Conservation (phyloP, 2,113 vertebrate species). For the Pogonocichla stellata region DNA sequence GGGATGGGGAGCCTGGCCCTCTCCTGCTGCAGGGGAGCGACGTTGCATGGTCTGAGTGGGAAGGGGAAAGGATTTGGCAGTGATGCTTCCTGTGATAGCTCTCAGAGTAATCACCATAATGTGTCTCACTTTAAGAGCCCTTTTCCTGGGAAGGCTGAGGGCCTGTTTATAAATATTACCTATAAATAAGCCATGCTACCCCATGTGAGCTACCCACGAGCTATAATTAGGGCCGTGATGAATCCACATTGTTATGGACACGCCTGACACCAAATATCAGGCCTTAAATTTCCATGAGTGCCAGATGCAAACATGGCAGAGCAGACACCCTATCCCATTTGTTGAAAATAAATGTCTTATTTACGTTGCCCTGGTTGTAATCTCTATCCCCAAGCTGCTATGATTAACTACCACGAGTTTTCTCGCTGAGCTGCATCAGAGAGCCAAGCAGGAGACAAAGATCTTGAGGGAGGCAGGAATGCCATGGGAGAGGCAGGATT, state of each 20-base stretch:
- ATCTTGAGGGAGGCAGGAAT: background rate
- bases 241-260: conserved; percentile 2
- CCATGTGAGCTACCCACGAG: background rate
- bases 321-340: conserved; percentile 20
- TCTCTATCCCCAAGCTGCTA: conserved; percentile 8
- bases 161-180: conserved; percentile 48
- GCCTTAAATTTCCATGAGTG: conserved; percentile 20
- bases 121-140: background rate
- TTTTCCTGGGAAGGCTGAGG: background rate
- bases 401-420: conserved; percentile 34
- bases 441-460: conserved; percentile 43
- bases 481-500: conserved; percentile 6
- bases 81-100: background rate
- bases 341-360: conserved; percentile 40
- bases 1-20: background rate
- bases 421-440: background rate
- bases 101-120: background rate
- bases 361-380: background rate
- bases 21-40: rapidly evolving
- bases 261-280: background rate
- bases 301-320: background rate
- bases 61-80: background rate
- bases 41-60: background rate
- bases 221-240: conserved; percentile 49
- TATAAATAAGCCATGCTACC: conserved; percentile 21